phyloP scores from a whole-genome alignment of 2,888 invertebrate species.

The Melikaiella ostensackeni region DNA sequence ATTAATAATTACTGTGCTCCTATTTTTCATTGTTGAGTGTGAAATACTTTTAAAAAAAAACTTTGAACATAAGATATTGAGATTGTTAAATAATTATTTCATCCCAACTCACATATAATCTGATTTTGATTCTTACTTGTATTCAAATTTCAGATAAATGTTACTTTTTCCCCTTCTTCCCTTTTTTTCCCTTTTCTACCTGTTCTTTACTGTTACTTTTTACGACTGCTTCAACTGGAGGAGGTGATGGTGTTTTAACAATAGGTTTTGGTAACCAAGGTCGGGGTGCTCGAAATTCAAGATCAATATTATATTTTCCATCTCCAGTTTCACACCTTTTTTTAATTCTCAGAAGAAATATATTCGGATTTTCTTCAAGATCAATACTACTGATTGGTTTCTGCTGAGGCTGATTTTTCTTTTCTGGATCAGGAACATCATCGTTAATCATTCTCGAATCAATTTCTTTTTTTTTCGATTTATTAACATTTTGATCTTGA shows the following conservation, averaged over 20 bases:
- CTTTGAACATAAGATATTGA: too few species aligned
- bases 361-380: constrained; percentile 70
- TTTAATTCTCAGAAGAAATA: constrained; percentile 67
- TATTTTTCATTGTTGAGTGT: background rate
- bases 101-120: constrained; percentile 9
- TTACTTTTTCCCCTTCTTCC: constrained; percentile 38
- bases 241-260: background rate
- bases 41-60: background rate
- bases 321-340: constrained; percentile 60
- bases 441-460: background rate
- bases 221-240: background rate
- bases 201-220: background rate
- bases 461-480: constrained; percentile 16
- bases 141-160: background rate
- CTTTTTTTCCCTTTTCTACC: constrained; percentile 37
- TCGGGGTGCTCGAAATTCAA: constrained; percentile 69
- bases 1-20: too few species aligned
- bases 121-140: background rate
- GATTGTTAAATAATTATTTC: too few species aligned
- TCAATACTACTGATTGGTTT: constrained; percentile 45
- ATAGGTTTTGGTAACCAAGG: constrained; percentile 62
- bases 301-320: constrained; percentile 62
- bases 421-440: background rate
- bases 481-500: constrained; percentile 33
- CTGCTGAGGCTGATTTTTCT: constrained; percentile 16